Evolutionary conservation across 2,113 vertebrate species (phyloP).

Genomic region (Pseudopodoces humilis): DNA sequence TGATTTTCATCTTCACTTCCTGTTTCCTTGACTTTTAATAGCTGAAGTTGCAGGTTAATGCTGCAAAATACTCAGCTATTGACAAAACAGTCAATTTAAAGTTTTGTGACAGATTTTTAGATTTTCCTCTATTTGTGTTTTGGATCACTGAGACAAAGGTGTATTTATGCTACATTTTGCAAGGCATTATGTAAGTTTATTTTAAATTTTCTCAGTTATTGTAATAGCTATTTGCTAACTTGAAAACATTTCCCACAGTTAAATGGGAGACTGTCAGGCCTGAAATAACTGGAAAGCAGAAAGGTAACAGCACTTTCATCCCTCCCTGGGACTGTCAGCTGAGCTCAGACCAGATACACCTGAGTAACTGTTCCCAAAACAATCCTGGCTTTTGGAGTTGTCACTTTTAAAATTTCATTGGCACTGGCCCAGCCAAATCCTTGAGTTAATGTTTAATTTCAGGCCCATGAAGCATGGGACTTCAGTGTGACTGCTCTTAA

Average conservation of each 20-base stretch:
- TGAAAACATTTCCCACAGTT: neutral
- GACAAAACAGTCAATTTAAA: neutral
- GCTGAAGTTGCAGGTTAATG: neutral
- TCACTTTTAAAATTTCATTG: neutral
- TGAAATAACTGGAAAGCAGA: neutral
- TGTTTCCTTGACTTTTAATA: constrained; percentile 3
- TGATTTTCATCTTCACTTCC: constrained; percentile 22
- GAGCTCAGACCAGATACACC: neutral
- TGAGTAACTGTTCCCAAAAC: neutral
- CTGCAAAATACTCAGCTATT: neutral
- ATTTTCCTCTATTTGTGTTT: neutral
- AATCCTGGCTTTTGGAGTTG: neutral
- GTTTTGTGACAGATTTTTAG: neutral
- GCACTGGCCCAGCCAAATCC: neutral
- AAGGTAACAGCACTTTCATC: neutral
- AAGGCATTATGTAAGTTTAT: neutral
- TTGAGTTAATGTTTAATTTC: constrained; percentile 42
- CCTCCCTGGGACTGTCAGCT: neutral
- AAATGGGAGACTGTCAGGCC: neutral
- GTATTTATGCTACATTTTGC: neutral
- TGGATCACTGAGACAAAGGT: neutral
- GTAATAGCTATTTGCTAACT: neutral
- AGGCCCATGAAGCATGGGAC: neutral
- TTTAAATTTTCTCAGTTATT: neutral
- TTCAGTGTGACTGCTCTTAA: neutral